phyloP scores from a whole-genome alignment of 1,140 invertebrate genomes.

The Zeugodacus cucurbitae region DNA sequence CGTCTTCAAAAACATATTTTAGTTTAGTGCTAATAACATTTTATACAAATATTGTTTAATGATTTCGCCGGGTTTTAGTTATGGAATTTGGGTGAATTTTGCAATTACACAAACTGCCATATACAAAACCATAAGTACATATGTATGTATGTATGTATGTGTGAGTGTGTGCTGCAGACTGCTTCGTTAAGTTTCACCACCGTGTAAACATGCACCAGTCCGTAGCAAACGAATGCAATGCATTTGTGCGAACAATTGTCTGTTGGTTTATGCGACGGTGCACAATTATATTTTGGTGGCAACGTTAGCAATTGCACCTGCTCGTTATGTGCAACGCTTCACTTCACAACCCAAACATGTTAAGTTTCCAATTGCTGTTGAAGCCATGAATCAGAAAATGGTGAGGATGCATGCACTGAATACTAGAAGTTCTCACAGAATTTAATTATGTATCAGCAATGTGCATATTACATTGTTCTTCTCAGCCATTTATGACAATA shows the following conservation, averaged over 20 bases:
- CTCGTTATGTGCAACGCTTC: background rate
- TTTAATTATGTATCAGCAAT: too few relatives aligned
- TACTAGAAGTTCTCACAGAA: too few relatives aligned
- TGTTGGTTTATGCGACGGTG: background rate
- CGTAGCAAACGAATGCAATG: background rate
- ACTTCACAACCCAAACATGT: background rate
- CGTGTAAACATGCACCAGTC: background rate
- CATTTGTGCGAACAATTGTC: background rate
- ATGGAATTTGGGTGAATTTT: too few relatives aligned
- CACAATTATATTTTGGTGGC: background rate
- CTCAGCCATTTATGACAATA: too few relatives aligned
- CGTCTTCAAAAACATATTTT: background rate
- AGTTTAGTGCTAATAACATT: background rate
- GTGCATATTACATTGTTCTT: too few relatives aligned
- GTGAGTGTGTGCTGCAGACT: background rate
- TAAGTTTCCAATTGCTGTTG: too few relatives aligned
- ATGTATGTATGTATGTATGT: background rate
- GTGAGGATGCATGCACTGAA: too few relatives aligned
- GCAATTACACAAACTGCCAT: too few relatives aligned
- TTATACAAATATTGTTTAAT: background rate
- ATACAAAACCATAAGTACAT: background rate
- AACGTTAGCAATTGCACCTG: background rate
- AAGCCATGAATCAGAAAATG: background rate
- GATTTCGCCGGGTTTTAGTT: background rate
- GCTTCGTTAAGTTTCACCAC: background rate